phyloP scores from a whole-genome alignment of 2,888 invertebrate species.

The Spilarctia lutea region DNA sequence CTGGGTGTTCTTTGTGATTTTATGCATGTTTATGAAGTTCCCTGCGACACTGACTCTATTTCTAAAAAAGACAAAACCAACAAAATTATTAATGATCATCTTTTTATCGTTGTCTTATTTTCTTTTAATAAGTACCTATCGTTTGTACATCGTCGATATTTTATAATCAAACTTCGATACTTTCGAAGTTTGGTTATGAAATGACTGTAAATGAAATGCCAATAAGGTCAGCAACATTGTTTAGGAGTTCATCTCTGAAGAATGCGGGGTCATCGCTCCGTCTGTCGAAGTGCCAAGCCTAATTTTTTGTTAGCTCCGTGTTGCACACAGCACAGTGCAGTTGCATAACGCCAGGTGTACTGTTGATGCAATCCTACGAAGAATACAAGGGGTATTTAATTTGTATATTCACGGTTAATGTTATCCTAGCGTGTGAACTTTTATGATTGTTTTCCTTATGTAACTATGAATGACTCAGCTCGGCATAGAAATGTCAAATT shows the following conservation, averaged over 20 bases:
- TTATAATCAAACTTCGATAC: background rate
- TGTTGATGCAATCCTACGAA: conserved; percentile 17
- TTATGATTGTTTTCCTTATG: conserved; percentile 8
- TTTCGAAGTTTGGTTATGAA: no score
- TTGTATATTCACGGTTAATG: conserved; percentile 4
- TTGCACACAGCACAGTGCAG: conserved; percentile 50
- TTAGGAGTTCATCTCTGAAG: conserved; percentile 39
- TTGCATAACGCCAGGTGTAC: conserved; percentile 48
- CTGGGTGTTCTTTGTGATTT: no score
- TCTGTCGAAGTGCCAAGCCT: conserved; percentile 33
- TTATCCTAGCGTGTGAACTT: conserved; percentile 4
- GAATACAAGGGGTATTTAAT: conserved; percentile 13
- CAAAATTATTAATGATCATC: no score
- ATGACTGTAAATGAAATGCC: background rate
- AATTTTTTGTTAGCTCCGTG: conserved; percentile 50
- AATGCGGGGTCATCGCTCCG: conserved; percentile 37
- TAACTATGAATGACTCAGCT: conserved; percentile 2
- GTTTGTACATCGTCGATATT: background rate
- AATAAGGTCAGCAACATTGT: conserved; percentile 24
- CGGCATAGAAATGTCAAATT: conserved; percentile 1
- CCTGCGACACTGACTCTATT: no score
- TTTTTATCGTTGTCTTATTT: no score
- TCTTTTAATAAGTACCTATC: no score
- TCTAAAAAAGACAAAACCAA: no score
- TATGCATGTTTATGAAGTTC: no score